phyloP scores from a whole-genome alignment of 2,888 invertebrate genomes.

The Molanna angustata region DNA sequence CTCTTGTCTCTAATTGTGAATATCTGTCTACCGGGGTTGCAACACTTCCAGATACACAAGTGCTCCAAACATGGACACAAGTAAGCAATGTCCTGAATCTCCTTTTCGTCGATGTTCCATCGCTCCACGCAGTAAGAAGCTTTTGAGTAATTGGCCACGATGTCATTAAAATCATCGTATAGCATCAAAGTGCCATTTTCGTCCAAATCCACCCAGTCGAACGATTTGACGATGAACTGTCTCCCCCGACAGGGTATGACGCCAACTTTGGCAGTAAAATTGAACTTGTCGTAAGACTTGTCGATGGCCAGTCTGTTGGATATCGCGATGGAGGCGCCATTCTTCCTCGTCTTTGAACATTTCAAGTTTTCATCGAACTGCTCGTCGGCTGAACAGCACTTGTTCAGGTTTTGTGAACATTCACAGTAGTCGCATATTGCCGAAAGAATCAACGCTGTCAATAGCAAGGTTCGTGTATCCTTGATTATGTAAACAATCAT shows the following conservation, averaged over 20 bases:
- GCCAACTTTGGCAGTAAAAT: constrained; percentile 13
- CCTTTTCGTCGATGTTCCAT: constrained; percentile 2
- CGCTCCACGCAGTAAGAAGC: constrained; percentile 24
- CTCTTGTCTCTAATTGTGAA: background rate
- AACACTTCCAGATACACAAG: constrained; percentile 26
- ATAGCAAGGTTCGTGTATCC: background rate
- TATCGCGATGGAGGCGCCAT: background rate
- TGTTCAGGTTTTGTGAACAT: constrained; percentile 19
- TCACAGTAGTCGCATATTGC: background rate
- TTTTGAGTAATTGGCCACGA: constrained; percentile 13
- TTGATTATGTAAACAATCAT: constrained; percentile 7
- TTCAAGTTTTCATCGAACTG: constrained; percentile 13
- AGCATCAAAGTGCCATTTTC: constrained; percentile 16
- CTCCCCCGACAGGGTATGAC: constrained; percentile 14
- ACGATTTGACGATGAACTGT: constrained; percentile 1
- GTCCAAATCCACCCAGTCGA: constrained; percentile 13
- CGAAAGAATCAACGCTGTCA: background rate
- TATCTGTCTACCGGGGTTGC: constrained; percentile 10
- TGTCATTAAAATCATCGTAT: constrained; percentile 6
- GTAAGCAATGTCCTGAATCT: constrained; percentile 13
- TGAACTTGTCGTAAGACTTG: constrained; percentile 14
- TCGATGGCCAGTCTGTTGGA: constrained; percentile 11
- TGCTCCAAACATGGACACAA: constrained; percentile 26
- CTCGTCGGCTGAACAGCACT: constrained; percentile 24
- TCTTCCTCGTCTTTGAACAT: constrained; percentile 11